Percentiles rank a stretch among this genome's conserved stretches.
These are phyloP conservation scores for Andrena bicolor DNA, from an alignment of 2,888 invertebrate genomes.

Conservation along the genomic window DNA sequence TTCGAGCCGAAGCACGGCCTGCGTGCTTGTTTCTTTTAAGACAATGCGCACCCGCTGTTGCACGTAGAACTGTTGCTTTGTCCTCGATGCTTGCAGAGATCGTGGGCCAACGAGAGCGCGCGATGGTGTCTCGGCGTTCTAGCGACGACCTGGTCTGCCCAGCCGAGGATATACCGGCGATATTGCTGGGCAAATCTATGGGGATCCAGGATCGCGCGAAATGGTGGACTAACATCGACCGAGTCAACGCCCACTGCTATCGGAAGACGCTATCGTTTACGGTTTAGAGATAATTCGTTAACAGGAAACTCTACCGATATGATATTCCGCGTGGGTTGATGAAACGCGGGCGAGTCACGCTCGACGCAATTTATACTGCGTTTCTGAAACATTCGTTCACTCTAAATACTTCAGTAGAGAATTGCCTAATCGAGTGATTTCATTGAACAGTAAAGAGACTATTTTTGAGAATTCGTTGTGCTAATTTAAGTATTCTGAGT, in stretches of 20 bases:
- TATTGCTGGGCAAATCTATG: slow-evolving; percentile 7
- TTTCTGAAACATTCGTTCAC: background rate
- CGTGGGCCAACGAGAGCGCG: slow-evolving; percentile 33
- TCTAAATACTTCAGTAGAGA: background rate
- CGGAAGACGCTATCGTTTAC: slow-evolving; percentile 38
- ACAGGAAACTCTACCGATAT: slow-evolving; percentile 59
- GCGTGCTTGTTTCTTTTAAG: slow-evolving; percentile 70
- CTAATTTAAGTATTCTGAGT: too few species aligned
- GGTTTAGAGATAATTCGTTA: slow-evolving; percentile 56
- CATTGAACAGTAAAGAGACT: background rate
- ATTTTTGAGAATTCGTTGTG: background rate
- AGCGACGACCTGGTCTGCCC: background rate
- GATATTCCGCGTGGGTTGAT: slow-evolving; percentile 8
- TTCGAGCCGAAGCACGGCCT: slow-evolving; percentile 67
- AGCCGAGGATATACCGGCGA: background rate
- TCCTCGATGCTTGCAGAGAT: slow-evolving; percentile 42
- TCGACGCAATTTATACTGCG: background rate
- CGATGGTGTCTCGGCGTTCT: slow-evolving; percentile 20
- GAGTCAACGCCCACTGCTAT: slow-evolving; percentile 14
- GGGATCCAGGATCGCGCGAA: background rate
- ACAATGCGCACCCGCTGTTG: slow-evolving; percentile 75
- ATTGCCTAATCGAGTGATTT: too few species aligned
- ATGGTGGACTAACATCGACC: background rate
- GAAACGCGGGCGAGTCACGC: background rate
- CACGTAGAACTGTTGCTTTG: slow-evolving; percentile 72